Conservation (phyloP, 2,797 vertebrate genomes). For the Borostomias antarcticus region DNA sequence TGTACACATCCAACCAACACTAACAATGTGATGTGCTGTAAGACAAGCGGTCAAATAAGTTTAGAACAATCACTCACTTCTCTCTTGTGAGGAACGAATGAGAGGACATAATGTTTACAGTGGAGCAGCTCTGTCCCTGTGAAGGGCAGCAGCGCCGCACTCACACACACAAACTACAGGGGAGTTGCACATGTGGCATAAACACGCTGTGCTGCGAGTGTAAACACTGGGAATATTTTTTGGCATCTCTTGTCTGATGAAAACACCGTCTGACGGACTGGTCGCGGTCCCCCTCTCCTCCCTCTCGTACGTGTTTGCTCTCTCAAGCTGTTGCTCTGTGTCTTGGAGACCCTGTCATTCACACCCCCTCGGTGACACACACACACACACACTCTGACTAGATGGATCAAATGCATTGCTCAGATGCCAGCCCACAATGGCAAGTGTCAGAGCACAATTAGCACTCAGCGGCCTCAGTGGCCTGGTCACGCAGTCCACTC, state of each 20-base stretch:
- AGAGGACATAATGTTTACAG: background rate
- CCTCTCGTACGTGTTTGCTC: background rate
- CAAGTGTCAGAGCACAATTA: slow-evolving; percentile 58
- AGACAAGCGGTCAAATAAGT: background rate
- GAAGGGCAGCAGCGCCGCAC: background rate
- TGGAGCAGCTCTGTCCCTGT: background rate
- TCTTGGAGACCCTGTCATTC: slow-evolving; percentile 39
- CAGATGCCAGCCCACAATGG: slow-evolving; percentile 69
- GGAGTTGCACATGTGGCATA: background rate
- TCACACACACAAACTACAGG: background rate
- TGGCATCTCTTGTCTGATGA: too few species aligned
- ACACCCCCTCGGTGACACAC: background rate
- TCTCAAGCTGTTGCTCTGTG: slow-evolving; percentile 11
- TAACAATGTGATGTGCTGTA: background rate
- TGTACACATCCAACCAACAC: too few species aligned
- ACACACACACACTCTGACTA: slow-evolving; percentile 1
- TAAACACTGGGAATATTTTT: too few species aligned
- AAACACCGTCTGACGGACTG: too few species aligned
- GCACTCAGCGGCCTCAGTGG: slow-evolving; percentile 57
- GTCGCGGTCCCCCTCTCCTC: too few species aligned
- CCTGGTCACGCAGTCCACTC: slow-evolving; percentile 52
- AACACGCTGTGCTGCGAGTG: background rate
- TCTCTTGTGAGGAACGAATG: background rate
- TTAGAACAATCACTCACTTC: slow-evolving; percentile 1
- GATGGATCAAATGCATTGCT: slow-evolving; percentile 73